A percentile compares a stretch with the other conserved stretches of the same genome.
These are phyloP conservation scores for Cryptocephalus primarius DNA, from an alignment of 2,888 invertebrate genomes.

Conservation along the genomic window DNA sequence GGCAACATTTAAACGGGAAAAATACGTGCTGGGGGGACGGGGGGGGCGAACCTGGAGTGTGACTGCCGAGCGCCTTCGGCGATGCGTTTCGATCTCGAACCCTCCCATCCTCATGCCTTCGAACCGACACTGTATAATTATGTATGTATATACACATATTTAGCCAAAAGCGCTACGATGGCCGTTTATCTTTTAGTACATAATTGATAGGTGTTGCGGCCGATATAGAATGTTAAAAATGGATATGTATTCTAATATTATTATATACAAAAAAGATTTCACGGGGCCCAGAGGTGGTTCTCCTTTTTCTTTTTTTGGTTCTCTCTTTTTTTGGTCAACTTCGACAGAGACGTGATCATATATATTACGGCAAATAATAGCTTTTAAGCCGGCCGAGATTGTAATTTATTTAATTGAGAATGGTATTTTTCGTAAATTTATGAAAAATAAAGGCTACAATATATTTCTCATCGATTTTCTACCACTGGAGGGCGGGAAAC, in stretches of 20 bases:
- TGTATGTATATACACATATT: constrained; percentile 40
- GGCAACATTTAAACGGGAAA: too few relatives aligned
- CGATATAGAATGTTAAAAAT: constrained; percentile 37
- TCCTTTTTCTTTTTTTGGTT: constrained; percentile 17
- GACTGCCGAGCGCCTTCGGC: not conserved
- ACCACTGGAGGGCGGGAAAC: too few relatives aligned
- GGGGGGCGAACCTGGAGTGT: not conserved
- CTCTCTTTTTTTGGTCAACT: constrained; percentile 6
- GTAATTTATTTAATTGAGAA: not conserved
- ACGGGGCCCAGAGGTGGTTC: constrained; percentile 1
- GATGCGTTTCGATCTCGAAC: too few relatives aligned
- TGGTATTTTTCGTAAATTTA: not conserved
- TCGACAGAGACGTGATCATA: constrained; percentile 19
- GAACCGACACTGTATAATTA: constrained; percentile 38
- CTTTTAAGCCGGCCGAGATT: constrained; percentile 20
- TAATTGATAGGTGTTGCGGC: constrained; percentile 37
- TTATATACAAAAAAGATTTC: constrained; percentile 10
- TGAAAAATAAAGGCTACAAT: not conserved
- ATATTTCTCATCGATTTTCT: too few relatives aligned
- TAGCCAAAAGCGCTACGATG: constrained; percentile 39
- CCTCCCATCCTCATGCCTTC: too few relatives aligned
- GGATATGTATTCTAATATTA: constrained; percentile 26
- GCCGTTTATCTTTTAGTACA: constrained; percentile 40
- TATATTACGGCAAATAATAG: constrained; percentile 27
- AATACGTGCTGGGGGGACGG: too few relatives aligned